phyloP scores from a whole-genome alignment of 2,797 vertebrate species.

The Ispidina picta region DNA sequence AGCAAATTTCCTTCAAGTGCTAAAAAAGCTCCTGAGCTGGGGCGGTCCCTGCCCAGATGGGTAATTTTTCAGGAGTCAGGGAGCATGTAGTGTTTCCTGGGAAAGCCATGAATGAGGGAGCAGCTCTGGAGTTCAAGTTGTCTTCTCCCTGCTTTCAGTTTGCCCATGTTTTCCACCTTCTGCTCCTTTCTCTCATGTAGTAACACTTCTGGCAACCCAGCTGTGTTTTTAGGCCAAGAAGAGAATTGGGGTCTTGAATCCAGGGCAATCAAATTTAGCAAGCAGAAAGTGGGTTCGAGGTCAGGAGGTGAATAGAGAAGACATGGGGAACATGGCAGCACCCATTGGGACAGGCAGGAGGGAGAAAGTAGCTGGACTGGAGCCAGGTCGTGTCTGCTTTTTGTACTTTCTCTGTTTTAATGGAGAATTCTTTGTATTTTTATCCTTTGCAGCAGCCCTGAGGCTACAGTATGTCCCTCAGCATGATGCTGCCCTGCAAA shows the following conservation, averaged over 20 bases:
- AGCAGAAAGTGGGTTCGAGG: background rate
- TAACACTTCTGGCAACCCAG: background rate
- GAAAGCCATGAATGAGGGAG: background rate
- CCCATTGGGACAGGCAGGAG: background rate
- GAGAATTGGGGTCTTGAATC: background rate
- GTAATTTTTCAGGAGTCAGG: background rate
- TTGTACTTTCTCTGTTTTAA: background rate
- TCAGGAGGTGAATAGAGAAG: background rate
- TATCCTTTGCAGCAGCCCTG: background rate
- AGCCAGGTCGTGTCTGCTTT: rapidly evolving
- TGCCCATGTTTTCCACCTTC: background rate
- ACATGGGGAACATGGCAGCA: background rate
- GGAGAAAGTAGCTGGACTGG: rapidly evolving
- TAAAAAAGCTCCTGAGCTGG: background rate
- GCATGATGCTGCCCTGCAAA: background rate
- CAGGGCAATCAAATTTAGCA: background rate
- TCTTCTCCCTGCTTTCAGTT: background rate
- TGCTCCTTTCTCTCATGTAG: background rate
- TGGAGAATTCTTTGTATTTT: background rate
- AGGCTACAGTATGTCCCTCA: background rate
- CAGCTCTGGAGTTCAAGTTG: background rate
- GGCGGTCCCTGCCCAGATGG: background rate
- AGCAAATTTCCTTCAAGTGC: background rate
- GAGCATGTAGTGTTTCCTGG: rapidly evolving
- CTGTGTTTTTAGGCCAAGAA: background rate